Evolutionary conservation across 2,113 vertebrate genomes (phyloP), one percentile per base, ranked within the genome.

Genomic region (Sinocyclocheilus rhinocerous): DNA sequence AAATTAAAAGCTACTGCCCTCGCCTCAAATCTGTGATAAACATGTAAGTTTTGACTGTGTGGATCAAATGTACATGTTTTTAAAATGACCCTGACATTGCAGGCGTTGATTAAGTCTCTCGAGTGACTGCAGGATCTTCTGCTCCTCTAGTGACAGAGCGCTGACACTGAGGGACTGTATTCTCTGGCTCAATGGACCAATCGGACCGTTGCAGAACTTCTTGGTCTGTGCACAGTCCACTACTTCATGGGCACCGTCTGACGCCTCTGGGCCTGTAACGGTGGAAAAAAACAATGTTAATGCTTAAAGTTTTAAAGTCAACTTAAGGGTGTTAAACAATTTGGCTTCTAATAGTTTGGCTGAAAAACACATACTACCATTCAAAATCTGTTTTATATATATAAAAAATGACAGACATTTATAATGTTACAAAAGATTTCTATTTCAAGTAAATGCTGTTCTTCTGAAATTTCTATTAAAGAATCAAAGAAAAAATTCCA

Each of bases 61-160:
- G 22, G 26, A 20, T 55, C 65, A 65, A 45, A 80, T 76, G 33
- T 5, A n/a, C 11, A 16, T 57, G 0, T 29, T 15, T 33, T 45
- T 22, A 69, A 75, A n/a, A 69, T 61, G 22, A 73, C 10, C 13
- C 96, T 96, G 92, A 98, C 97, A 91, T 72, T 93, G 92, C 76
- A 99, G 92, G 87, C 94, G 95, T 82, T 95, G 93, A 93, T 97
- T 93, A 20, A 98, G 96, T 72, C 4, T 91, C 82, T 96, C 91
- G 80, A 99, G 94, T 81, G 96, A 98, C 24, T 95, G 94, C 8
- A 97, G 93, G 73, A 99, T 92, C 86, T 92, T 96, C 87, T 96
- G 92, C 87, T 99, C 98, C 89, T 98, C 97, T 83, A 94, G n/a
- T 16, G 97, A 97, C 6, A 97, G 88, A 6, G 84, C 79, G 50